Conservation (phyloP, 2,113 vertebrate genomes). For the Orientallactaga bullata region DNA sequence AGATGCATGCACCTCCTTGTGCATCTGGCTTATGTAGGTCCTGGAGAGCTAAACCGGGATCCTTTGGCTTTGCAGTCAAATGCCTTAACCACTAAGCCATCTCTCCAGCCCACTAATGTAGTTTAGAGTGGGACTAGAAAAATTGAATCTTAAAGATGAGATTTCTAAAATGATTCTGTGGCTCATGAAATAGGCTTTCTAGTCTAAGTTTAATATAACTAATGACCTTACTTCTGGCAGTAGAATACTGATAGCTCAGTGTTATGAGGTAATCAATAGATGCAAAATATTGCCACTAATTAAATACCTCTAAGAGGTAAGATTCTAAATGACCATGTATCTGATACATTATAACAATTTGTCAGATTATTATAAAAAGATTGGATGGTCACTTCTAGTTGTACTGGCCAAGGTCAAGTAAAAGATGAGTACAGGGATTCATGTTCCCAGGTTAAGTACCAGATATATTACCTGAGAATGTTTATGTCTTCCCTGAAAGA, state of each 20-base stretch:
- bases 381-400: background rate
- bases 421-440: background rate
- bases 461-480: background rate
- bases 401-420: background rate
- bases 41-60: too few species aligned
- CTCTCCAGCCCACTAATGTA: too few species aligned
- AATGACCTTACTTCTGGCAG: background rate
- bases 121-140: background rate
- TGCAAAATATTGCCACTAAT: background rate
- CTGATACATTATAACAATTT: background rate
- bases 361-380: background rate
- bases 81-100: too few species aligned
- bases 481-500: background rate
- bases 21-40: too few species aligned
- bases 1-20: too few species aligned
- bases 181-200: background rate
- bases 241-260: background rate
- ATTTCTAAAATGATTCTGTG: background rate
- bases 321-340: background rate
- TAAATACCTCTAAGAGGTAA: conserved; percentile 7
- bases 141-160: background rate
- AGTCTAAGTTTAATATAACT: background rate
- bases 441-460: background rate
- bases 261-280: background rate
- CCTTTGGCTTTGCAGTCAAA: too few species aligned